Percentiles rank a stretch among this genome's conserved stretches.
Evolutionary conservation across 2,888 invertebrate species (phyloP).

Genomic region (Spatulosminthurus flaviceps): DNA sequence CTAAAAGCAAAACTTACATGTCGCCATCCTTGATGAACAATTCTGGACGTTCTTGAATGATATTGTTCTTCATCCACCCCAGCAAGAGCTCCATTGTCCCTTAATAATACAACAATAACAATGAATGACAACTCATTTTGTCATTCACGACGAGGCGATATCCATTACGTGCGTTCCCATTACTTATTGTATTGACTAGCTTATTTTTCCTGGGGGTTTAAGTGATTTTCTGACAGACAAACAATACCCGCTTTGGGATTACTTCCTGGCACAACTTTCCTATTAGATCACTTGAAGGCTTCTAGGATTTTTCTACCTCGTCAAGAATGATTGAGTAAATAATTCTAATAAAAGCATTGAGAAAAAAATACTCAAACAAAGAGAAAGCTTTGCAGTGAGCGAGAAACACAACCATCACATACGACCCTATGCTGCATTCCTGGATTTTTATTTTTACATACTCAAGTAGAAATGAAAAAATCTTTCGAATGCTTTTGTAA

Average conservation of each 20-base stretch:
- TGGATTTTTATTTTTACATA: no score
- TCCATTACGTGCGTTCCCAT: constrained; percentile 14
- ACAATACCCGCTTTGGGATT: constrained; percentile 14
- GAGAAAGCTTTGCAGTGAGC: not conserved
- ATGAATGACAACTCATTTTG: constrained; percentile 40
- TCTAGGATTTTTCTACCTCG: not conserved
- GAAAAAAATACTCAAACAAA: constrained; percentile 7
- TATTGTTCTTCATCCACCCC: constrained; percentile 84
- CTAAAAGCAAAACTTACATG: constrained; percentile 45
- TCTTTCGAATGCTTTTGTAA: no score
- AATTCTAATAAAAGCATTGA: constrained; percentile 10
- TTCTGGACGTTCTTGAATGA: constrained; percentile 85
- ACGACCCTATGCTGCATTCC: no score
- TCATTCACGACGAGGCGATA: constrained; percentile 28
- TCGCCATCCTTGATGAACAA: constrained; percentile 60
- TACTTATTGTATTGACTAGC: constrained; percentile 13
- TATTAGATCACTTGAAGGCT: not conserved
- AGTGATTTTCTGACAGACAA: constrained; percentile 18
- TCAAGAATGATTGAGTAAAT: constrained; percentile 18
- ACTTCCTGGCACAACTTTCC: constrained; percentile 9
- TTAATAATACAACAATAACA: constrained; percentile 38
- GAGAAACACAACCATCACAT: no score
- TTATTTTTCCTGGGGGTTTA: not conserved
- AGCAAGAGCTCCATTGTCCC: constrained; percentile 74
- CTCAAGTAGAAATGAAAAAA: no score